Evolutionary conservation across 2,113 vertebrate species (phyloP).

Genomic region (Corynorhinus townsendii): DNA sequence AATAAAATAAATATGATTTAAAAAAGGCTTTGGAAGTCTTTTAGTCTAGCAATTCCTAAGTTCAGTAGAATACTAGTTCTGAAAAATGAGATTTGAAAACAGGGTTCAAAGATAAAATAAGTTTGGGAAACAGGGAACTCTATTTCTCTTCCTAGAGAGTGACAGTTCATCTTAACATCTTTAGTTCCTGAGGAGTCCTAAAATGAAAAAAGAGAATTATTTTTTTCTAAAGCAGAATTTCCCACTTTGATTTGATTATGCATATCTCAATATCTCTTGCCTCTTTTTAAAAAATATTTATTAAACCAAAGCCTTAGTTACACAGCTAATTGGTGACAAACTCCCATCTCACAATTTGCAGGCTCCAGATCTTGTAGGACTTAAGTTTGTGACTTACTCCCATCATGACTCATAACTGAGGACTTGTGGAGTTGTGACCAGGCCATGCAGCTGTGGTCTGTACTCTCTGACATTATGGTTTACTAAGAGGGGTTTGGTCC

Average conservation of each 20-base stretch:
- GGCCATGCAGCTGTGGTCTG: neutral
- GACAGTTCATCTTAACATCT: neutral
- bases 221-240: neutral
- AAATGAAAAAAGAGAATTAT: neutral
- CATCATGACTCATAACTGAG: neutral
- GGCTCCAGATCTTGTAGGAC: neutral
- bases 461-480: neutral
- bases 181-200: neutral
- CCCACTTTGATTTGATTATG: neutral
- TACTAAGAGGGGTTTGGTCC: neutral
- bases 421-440: neutral
- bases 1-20: no score
- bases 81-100: neutral
- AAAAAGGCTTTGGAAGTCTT: neutral
- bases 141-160: neutral
- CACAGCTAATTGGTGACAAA: neutral
- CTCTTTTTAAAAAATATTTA: neutral
- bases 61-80: neutral
- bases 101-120: neutral
- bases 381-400: neutral
- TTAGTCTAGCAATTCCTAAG: neutral
- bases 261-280: neutral
- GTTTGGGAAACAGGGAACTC: neutral
- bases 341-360: neutral
- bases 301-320: neutral